Conservation (phyloP, 2,113 vertebrate species). For the Balaeniceps rex region DNA sequence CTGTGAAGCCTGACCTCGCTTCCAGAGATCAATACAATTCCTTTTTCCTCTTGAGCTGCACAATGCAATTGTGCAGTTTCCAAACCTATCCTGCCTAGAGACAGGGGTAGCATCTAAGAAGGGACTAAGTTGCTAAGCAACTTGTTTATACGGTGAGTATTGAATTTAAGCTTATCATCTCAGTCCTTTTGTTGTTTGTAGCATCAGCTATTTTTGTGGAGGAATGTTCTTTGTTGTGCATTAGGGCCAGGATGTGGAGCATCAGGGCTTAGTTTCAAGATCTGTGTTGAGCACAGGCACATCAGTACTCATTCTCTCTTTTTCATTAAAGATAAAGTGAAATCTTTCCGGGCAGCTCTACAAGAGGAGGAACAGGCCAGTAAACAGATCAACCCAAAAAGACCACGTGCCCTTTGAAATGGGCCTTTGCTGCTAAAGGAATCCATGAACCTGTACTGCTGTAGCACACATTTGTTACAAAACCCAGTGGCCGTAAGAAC, state of each 20-base stretch:
- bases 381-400: conserved; percentile 97
- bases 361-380: conserved; percentile 98
- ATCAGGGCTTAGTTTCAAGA: background rate
- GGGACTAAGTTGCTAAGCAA: background rate
- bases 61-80: background rate
- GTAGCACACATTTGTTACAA: conserved; percentile 67
- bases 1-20: too few species aligned
- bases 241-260: background rate
- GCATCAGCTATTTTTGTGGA: background rate
- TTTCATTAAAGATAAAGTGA: conserved; percentile 89
- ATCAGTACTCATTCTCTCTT: background rate
- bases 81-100: background rate
- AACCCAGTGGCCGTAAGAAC: conserved; percentile 65
- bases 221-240: background rate
- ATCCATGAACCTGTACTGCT: conserved; percentile 59
- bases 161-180: background rate
- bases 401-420: conserved; percentile 89
- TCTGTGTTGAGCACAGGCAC: background rate
- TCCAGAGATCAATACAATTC: too few species aligned
- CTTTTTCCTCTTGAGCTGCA: too few species aligned
- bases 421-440: conserved; percentile 65
- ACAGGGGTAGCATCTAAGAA: background rate
- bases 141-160: background rate
- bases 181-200: background rate
- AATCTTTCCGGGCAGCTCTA: conserved; percentile 91